phyloP scores from a whole-genome alignment of 2,888 invertebrate species.

The Argyresthia albistria region DNA sequence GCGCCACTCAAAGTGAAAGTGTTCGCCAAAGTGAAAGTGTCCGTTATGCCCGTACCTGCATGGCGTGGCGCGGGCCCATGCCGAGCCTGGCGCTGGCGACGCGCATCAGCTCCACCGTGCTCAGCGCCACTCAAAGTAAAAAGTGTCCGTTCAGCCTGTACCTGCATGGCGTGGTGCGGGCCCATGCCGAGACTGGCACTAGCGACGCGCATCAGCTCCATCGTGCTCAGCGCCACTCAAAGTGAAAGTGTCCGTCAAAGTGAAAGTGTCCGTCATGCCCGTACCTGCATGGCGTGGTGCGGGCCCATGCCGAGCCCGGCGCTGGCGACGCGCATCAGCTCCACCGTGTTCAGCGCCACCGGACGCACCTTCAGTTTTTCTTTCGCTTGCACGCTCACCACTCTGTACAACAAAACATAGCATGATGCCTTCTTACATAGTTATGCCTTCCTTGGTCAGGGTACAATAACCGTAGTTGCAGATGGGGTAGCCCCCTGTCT shows the following conservation, averaged over 20 bases:
- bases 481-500: too few relatives aligned
- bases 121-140: slow-evolving; percentile 88
- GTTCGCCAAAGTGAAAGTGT: too few relatives aligned
- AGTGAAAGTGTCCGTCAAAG: too few relatives aligned
- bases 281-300: slow-evolving; percentile 88
- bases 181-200: slow-evolving; percentile 94
- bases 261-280: too few relatives aligned
- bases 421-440: too few relatives aligned
- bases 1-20: too few relatives aligned
- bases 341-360: slow-evolving; percentile 95
- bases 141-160: too few relatives aligned
- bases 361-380: slow-evolving; percentile 92
- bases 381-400: slow-evolving; percentile 83
- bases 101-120: slow-evolving; percentile 97
- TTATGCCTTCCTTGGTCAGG: too few relatives aligned
- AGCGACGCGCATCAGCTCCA: slow-evolving; percentile 94
- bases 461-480: too few relatives aligned
- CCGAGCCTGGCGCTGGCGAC: slow-evolving; percentile 93
- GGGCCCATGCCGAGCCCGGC: slow-evolving; percentile 93
- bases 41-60: slow-evolving; percentile 72
- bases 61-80: slow-evolving; percentile 93
- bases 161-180: slow-evolving; percentile 92
- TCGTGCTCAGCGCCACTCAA: slow-evolving; percentile 96
- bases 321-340: slow-evolving; percentile 93
- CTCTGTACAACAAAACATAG: slow-evolving; percentile 67